phyloP scores from a whole-genome alignment of 2,888 invertebrate species.

The Caenorhabditis plicata region DNA sequence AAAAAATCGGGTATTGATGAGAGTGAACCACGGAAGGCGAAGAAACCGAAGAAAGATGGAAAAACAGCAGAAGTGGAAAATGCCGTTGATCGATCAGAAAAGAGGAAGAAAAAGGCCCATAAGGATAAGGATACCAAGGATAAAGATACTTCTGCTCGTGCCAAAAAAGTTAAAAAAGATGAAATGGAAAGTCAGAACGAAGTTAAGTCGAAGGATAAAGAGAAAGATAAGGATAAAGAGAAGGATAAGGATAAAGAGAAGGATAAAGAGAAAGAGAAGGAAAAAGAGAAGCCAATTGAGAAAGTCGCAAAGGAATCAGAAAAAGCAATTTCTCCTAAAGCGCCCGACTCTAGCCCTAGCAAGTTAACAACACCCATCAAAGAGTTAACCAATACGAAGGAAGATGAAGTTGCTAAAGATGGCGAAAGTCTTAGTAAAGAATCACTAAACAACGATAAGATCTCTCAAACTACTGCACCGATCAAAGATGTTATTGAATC shows the following conservation, averaged over 20 bases:
- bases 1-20: constrained; percentile 1
- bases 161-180: neutral
- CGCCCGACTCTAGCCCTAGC: no score
- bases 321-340: no score
- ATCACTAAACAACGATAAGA: no score
- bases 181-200: constrained; percentile 2
- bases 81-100: constrained; percentile 4
- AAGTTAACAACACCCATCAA: no score
- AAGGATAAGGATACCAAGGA: neutral
- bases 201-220: constrained; percentile 4
- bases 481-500: no score
- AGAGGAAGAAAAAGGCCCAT: constrained; percentile 6
- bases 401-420: neutral
- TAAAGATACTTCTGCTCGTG: constrained; percentile 1
- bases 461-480: no score
- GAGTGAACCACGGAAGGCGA: neutral
- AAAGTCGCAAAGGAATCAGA: neutral
- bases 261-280: neutral
- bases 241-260: constrained; percentile 1
- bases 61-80: neutral
- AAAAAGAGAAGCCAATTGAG: neutral
- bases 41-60: neutral
- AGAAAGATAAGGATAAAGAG: neutral
- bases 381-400: neutral
- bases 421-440: no score